Base-by-base conservation (phyloP, 2,888 invertebrate species). In the Clitarchus hookeri region DNA sequence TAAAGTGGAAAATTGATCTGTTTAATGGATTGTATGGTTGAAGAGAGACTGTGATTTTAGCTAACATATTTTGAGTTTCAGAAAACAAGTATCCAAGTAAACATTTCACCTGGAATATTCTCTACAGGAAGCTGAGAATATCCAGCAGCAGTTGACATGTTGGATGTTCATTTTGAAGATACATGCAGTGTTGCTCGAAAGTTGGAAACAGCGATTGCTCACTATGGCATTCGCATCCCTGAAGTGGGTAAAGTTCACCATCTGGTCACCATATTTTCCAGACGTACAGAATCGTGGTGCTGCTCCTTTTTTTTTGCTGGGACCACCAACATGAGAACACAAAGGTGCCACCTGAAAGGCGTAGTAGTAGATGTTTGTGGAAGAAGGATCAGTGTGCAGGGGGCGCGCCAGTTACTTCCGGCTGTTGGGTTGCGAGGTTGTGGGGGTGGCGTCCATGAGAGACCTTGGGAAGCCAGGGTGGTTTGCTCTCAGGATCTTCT, bases 401-500 rank as follows among this genome's bases (percentile, higher is more conserved):
- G 65, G 65, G 65, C 0, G n/a, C 23, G 16, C 65, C n/a, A 23
- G 19, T 65, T 65, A 65, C 65, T 65, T 11, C 65, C n/a, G 65
- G 65, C 65, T 6, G 65, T n/a, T n/a, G 65, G 65, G 65, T 65
- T 23, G 65, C n/a, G 65, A 65, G 19, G 65, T 65, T 8, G 65
- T 65, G n/a, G 65, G 65, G 26, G 44, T 48, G 25, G 8, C 85
- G 80, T 85, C 48, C 26, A 79, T n/a, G 25, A 25, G 48, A 19
- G 79, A 44, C 53, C 85, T 83, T 16, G 54, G 84, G 83, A 85
- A 85, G 8, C 84, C 83, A 26, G 77, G 77, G 48, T 82, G 23
- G 27, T 77, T 78, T 25, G 79, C 27, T 84, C 87, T 84, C 44
- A 88, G 86, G 26, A 87, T 86, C 84, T 87, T 85, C 48, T 88